phyloP scores from a whole-genome alignment of 2,888 invertebrate genomes.

The Atethmia centrago region DNA sequence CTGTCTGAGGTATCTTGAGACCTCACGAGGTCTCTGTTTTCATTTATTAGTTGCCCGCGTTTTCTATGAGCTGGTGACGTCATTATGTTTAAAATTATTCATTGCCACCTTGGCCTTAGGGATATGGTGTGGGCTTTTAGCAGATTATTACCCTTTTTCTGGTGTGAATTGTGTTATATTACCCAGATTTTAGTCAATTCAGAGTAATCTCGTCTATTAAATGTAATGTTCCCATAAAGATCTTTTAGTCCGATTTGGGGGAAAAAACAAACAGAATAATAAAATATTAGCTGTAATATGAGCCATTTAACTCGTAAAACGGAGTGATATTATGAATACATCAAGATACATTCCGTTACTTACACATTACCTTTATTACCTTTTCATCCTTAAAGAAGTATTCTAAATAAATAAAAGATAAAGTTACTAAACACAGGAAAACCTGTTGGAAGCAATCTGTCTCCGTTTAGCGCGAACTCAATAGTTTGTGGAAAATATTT shows the following conservation, averaged over 20 bases:
- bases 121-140: slow-evolving; percentile 4
- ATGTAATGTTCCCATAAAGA: slow-evolving; percentile 42
- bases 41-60: slow-evolving; percentile 28
- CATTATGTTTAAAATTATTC: slow-evolving; percentile 56
- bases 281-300: slow-evolving; percentile 40
- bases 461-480: no score
- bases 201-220: slow-evolving; percentile 35
- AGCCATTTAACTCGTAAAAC: slow-evolving; percentile 33
- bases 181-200: slow-evolving; percentile 3
- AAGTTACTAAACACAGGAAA: no score
- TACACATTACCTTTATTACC: no score
- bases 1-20: no score
- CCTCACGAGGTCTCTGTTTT: slow-evolving; percentile 23
- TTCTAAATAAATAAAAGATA: no score
- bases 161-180: slow-evolving; percentile 40
- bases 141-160: slow-evolving; percentile 7
- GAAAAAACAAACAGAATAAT: slow-evolving; percentile 47
- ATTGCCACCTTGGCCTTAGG: slow-evolving; percentile 35
- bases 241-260: slow-evolving; percentile 14
- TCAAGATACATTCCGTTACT: no score
- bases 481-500: no score
- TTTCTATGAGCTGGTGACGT: slow-evolving; percentile 24
- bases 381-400: no score
- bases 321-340: slow-evolving; percentile 25
- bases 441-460: no score